Evolutionary conservation across 2,888 invertebrate species (phyloP), one percentile per base, ranked within the genome.

Genomic region (Acanthopleura granulata): DNA sequence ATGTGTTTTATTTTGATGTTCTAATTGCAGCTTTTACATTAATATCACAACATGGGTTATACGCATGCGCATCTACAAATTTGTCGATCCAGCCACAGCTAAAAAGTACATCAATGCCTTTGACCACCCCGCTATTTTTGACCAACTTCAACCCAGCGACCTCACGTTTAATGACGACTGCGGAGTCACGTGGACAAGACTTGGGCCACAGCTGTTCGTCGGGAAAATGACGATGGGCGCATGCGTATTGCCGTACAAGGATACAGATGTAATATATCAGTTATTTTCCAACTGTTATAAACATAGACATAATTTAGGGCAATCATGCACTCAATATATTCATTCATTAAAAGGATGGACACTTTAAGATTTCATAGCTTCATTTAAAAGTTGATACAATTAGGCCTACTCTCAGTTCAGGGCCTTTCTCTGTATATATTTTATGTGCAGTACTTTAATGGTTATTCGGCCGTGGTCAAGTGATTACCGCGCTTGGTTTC

Each of bases 151-250:
- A 57, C 57, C 22, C 3, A 22, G 22, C 57, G n/a, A 57, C 4
- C 57, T 57, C n/a, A 57, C 3, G n/a, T 57, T n/a, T 57, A 57
- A 57, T 57, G 57, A 57, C 12, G 57, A 22, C 6, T 57, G 57
- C 22, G 57, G 57, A 4, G 57, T 57, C 57, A 57, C 57, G 57
- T 57, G 57, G 57, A 22, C 57, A 12, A 57, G 57, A 57, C 18
- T 22, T n/a, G 57, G 57, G 18, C 57, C 57, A 18, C 3, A 57
- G 22, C 6, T 57, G 12, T 57, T 57, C 57, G 57, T 57, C 6
- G 57, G 57, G n/a, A 57, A 57, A 22, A 57, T 57, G 57, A 57
- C 57, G 57, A 18, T 57, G 57, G 57, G 57, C 57, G 57, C 57
- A 57, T 57, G 57, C 57, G 57, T 57, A n/a, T 22, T 57, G 18